phyloP scores from a whole-genome alignment of 2,888 invertebrate species.

The Drosophila colorata region DNA sequence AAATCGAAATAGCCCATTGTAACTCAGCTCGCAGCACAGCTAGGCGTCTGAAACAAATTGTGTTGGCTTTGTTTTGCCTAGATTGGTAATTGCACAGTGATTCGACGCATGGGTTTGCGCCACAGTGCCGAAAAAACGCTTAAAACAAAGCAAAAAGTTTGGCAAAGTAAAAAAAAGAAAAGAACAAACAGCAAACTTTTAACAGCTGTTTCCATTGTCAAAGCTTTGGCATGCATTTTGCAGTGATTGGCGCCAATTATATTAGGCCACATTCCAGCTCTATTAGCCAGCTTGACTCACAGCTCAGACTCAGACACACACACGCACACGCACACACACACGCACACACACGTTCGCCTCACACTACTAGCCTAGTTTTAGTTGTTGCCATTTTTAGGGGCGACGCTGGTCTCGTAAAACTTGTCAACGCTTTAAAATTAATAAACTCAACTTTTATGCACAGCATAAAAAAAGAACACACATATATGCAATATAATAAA shows the following conservation, averaged over 20 bases:
- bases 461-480: slow-evolving; percentile 30
- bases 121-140: neutral
- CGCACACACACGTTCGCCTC: slow-evolving; percentile 20
- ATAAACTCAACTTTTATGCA: slow-evolving; percentile 70
- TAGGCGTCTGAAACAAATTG: slow-evolving; percentile 13
- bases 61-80: slow-evolving; percentile 1
- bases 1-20: slow-evolving; percentile 10
- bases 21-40: slow-evolving; percentile 34
- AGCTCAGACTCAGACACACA: neutral
- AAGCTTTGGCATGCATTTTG: slow-evolving; percentile 1
- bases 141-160: neutral
- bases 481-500: slow-evolving; percentile 2
- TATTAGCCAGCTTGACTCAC: slow-evolving; percentile 47
- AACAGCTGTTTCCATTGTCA: slow-evolving; percentile 47
- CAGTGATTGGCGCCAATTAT: slow-evolving; percentile 7
- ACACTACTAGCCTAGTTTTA: slow-evolving; percentile 78
- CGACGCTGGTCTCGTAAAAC: slow-evolving; percentile 69
- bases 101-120: neutral
- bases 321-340: too few relatives aligned
- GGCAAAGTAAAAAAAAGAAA: neutral
- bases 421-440: slow-evolving; percentile 80
- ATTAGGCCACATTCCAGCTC: slow-evolving; percentile 36
- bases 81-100: slow-evolving; percentile 1
- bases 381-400: slow-evolving; percentile 33
- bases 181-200: neutral